Base-by-base conservation (phyloP, 2,888 invertebrate species). In the Spilarctia lutea region DNA sequence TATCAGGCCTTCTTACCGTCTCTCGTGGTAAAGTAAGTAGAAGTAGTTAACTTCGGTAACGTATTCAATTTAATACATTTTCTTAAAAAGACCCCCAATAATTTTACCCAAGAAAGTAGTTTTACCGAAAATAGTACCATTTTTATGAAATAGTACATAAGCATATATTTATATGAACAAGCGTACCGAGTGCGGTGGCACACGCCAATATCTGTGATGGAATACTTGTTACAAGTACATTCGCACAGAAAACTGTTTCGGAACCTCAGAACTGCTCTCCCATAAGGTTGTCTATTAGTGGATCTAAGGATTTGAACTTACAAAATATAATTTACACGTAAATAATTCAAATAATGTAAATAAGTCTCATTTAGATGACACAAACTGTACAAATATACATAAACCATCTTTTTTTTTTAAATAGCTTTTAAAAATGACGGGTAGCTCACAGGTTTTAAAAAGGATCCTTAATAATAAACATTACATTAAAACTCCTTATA, bases 181-280 rank as follows among this genome's bases (percentile, higher is more conserved):
- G 18, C 35, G 56, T 60, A 45, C 71, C 63, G 3, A 27, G 69
- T 30, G 83, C 87, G 80, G 72, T 42, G 72, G 75, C 63, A 65
- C 75, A 65, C 79, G 71, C 87, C 93, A 93, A 93, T 93, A 93
- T 91, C 89, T 83, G 86, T 91, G 92, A 93, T 93, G 92, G 92
- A 90, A 90, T 89, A 91, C 91, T 91, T 91, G 90, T 90, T 89
- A 91, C 90, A 76, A 84, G 87, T 86, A 88, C 86, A 79, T 69
- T 82, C 81, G 56, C 68, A 39, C 33, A 78, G 82, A 76, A 48
- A 33, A 35, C 16, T 18, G 10, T 27, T 52, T 39, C 24, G 39
- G 20, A 1, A 70, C 20, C 10, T 4, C 0, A 18, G n/a, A 24
- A 33, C 42, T 27, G 20, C 8, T 30, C 11, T 7, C 13, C 2